Conservation (phyloP, 2,888 invertebrate genomes). For the Lasioglossum malachurum region DNA sequence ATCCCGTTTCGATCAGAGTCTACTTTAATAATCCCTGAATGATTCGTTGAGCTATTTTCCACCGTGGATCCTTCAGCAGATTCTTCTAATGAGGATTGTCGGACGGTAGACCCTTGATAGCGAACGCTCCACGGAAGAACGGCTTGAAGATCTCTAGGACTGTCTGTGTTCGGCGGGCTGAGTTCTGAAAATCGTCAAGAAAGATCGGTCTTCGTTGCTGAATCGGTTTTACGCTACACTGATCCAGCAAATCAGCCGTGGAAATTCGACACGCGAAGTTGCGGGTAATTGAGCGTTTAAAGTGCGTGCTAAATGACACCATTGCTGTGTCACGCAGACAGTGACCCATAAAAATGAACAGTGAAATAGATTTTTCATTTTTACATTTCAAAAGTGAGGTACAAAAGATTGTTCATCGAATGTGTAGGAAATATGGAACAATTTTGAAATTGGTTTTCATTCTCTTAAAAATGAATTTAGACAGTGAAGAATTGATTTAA, state of each 20-base stretch:
- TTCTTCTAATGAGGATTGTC: conserved; percentile 73
- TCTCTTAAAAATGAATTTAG: not conserved
- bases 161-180: conserved; percentile 90
- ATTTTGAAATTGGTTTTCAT: not conserved
- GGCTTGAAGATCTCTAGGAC: conserved; percentile 91
- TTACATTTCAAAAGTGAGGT: not conserved
- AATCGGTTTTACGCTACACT: too few species aligned
- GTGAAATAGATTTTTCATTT: not conserved
- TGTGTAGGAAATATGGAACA: not conserved
- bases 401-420: not conserved
- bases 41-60: conserved; percentile 45
- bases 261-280: not conserved
- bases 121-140: conserved; percentile 90
- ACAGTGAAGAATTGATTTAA: not conserved
- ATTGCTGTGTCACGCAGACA: not conserved
- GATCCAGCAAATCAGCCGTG: not conserved
- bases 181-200: conserved; percentile 88
- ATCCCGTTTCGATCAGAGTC: not conserved
- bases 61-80: not conserved
- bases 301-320: not conserved
- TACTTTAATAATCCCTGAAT: conserved; percentile 37
- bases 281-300: not conserved
- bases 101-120: conserved; percentile 89
- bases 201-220: conserved; percentile 20
- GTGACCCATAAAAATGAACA: not conserved